Conservation (phyloP, 2,113 vertebrate genomes). For the Eretmochelys imbricata region DNA sequence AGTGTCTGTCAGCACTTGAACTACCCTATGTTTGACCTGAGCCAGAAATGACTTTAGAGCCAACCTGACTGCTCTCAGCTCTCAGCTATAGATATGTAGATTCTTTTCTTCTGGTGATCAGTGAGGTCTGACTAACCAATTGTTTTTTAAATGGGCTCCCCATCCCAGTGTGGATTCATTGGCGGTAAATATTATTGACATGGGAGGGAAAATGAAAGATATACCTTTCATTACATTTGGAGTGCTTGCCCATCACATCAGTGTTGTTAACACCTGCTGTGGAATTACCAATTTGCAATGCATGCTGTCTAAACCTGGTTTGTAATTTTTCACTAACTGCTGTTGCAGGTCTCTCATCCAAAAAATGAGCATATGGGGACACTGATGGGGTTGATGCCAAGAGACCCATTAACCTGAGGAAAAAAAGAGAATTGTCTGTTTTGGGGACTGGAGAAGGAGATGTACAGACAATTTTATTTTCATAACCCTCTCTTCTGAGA, state of each 20-base stretch:
- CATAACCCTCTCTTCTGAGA: no score
- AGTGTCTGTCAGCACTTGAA: background rate
- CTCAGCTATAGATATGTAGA: no score
- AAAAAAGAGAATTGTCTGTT: background rate
- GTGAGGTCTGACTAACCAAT: background rate
- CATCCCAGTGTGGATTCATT: background rate
- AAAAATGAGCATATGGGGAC: background rate
- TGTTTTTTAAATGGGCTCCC: background rate
- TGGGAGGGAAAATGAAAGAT: background rate
- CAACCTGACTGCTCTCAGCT: background rate
- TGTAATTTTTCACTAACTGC: background rate
- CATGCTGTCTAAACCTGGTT: background rate
- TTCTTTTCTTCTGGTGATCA: no score
- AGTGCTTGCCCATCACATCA: background rate
- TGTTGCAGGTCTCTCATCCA: background rate
- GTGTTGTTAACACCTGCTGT: background rate
- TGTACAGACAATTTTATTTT: no score
- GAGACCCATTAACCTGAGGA: background rate
- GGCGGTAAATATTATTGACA: background rate
- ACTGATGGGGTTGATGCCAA: background rate
- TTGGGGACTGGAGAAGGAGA: no score
- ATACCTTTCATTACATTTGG: background rate
- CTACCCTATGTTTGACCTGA: background rate
- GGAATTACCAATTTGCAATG: background rate
- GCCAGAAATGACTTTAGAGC: background rate